Conservation (phyloP, 2,888 invertebrate genomes). For the Xestia ashworthii region DNA sequence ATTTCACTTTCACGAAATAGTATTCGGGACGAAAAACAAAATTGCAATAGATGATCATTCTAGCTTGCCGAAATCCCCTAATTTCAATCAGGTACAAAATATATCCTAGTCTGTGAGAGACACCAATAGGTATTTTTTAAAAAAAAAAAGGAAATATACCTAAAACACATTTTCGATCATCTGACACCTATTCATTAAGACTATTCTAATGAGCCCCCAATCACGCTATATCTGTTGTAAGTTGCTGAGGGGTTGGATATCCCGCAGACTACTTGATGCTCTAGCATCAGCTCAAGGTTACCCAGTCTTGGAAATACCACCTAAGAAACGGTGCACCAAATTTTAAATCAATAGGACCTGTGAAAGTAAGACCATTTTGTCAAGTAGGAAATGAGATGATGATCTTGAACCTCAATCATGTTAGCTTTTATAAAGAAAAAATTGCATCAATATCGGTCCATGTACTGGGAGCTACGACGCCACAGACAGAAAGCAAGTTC, state of each 20-base stretch:
- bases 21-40: background rate
- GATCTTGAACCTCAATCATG: background rate
- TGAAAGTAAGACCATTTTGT: background rate
- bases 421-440: background rate
- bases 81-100: no score
- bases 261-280: no score
- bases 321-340: background rate
- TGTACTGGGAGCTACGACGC: background rate
- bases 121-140: no score
- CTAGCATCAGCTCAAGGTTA: background rate
- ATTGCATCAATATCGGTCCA: background rate
- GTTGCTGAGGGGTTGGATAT: no score
- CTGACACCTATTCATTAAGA: no score
- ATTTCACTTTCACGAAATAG: background rate
- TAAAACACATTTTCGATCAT: no score
- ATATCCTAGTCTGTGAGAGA: no score
- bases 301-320: background rate
- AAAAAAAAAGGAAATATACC: no score
- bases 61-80: no score
- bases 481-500: background rate
- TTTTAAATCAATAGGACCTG: background rate
- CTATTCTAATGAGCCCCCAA: no score
- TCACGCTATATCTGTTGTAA: no score
- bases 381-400: background rate
- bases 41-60: no score